A percentile compares a stretch with the other conserved stretches of the same genome.
Evolutionary conservation across 2,888 invertebrate species (phyloP).

Genomic region (Sycophila texana): DNA sequence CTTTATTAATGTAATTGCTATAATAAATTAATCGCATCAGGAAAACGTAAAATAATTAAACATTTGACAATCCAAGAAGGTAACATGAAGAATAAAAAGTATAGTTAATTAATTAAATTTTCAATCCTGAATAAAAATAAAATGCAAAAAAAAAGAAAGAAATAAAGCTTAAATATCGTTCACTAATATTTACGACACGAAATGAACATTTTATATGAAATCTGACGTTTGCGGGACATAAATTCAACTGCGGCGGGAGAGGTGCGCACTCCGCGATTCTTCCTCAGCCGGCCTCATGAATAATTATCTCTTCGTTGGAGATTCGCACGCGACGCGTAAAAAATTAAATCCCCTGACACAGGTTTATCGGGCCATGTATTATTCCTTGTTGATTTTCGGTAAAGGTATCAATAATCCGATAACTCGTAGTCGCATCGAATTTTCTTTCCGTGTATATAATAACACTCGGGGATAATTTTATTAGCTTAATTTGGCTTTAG

Average conservation of each 20-base stretch:
- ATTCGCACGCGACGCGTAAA: conserved; percentile 37
- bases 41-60: no score
- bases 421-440: no score
- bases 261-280: conserved; percentile 13
- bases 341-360: conserved; percentile 34
- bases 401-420: no score
- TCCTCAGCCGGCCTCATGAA: conserved; percentile 2
- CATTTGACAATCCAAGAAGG: no score
- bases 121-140: not conserved
- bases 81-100: not conserved
- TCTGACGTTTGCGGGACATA: conserved; percentile 12
- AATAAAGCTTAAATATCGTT: not conserved
- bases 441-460: no score
- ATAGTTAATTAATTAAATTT: not conserved
- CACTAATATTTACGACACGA: not conserved
- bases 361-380: not conserved
- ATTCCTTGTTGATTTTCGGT: no score
- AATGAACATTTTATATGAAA: conserved; percentile 20
- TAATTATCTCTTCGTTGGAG: conserved; percentile 22
- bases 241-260: conserved; percentile 12
- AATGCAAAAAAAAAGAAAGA: not conserved
- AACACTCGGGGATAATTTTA: no score
- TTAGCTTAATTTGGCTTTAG: no score
- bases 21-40: no score
- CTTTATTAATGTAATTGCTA: no score